Percentiles rank a stretch among this genome's conserved stretches.
phyloP scores from a whole-genome alignment of 2,113 vertebrate species.

The Cyphotilapia sp. region DNA sequence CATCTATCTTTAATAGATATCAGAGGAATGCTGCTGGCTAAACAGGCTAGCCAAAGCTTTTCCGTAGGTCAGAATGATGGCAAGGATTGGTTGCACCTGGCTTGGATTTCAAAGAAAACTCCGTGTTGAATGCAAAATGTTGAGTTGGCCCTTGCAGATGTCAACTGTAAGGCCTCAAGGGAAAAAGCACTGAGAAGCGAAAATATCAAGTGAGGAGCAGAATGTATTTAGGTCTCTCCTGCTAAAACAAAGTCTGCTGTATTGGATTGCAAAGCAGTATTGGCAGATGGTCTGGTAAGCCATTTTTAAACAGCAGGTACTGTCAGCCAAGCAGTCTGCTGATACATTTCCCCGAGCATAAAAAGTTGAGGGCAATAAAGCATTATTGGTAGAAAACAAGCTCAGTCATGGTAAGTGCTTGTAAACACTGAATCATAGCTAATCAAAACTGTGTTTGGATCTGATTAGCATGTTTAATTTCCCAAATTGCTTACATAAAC shows the following conservation, averaged over 20 bases:
- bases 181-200: not conserved
- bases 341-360: not conserved
- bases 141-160: not conserved
- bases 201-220: not conserved
- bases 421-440: not conserved
- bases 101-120: not conserved
- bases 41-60: not conserved
- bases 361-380: not conserved
- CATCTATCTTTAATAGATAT: conserved; percentile 37
- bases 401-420: not conserved
- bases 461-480: not conserved
- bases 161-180: not conserved
- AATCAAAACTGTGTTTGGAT: not conserved
- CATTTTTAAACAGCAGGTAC: not conserved
- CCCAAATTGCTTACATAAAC: not conserved
- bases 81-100: not conserved
- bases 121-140: not conserved
- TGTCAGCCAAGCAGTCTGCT: conserved; percentile 21
- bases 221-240: not conserved
- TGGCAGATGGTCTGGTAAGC: conserved; percentile 24
- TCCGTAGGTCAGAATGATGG: not conserved
- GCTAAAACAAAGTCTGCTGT: not conserved
- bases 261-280: not conserved
- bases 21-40: not conserved
- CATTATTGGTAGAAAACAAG: not conserved